Evolutionary conservation across 2,888 invertebrate genomes (phyloP).

Genomic region (Chirona hameri): DNA sequence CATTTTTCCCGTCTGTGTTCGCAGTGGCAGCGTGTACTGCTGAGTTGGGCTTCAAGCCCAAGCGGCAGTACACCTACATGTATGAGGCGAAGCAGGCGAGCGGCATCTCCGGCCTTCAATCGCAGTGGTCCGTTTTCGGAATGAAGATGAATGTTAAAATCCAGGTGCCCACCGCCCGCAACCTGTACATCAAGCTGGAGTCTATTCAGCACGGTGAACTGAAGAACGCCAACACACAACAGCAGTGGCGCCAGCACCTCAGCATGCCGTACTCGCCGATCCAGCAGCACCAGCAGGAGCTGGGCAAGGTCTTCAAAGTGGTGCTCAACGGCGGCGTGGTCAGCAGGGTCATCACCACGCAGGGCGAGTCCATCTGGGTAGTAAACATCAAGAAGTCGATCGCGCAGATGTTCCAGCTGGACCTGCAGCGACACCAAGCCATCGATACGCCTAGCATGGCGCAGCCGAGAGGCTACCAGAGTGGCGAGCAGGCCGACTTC

Average conservation of each 20-base stretch:
- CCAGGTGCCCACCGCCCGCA: conserved; percentile 11
- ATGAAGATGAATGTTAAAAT: neutral
- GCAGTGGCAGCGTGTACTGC: conserved; percentile 27
- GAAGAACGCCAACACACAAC: neutral
- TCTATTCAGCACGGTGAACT: conserved; percentile 29
- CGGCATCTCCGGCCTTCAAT: conserved; percentile 30
- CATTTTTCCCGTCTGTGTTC: neutral
- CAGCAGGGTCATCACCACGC: conserved; percentile 33
- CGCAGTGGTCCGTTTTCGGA: conserved; percentile 31
- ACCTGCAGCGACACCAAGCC: conserved; percentile 42
- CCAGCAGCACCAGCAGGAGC: neutral
- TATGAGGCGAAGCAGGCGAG: conserved; percentile 30
- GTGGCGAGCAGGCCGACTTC: conserved; percentile 38
- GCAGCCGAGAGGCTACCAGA: conserved; percentile 26
- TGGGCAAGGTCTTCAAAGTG: neutral
- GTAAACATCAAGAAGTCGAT: conserved; percentile 49
- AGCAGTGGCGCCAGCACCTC: neutral
- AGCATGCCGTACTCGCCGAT: neutral
- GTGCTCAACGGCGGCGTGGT: conserved; percentile 32
- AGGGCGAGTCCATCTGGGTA: conserved; percentile 46
- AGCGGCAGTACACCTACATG: conserved; percentile 29
- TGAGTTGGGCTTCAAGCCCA: conserved; percentile 32
- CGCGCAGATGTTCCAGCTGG: conserved; percentile 44
- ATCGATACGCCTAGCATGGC: neutral
- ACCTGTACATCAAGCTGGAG: conserved; percentile 32